Evolutionary conservation across 1,140 invertebrate species (phyloP), one percentile per base, ranked within the genome.

Genomic region (Teleopsis dalmanni): DNA sequence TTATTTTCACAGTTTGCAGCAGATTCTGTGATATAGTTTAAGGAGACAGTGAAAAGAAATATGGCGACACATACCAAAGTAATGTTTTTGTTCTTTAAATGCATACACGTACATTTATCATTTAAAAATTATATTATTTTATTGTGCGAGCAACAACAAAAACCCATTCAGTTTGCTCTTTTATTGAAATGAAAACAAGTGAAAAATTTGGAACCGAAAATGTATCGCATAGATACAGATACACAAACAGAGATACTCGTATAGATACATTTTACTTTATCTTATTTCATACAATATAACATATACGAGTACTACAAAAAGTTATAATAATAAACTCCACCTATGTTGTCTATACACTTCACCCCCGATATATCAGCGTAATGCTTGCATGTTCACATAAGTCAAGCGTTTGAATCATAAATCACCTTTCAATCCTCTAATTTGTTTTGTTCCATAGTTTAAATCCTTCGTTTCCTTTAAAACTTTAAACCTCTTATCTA

Each of bases 1-100:
- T 67, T 67, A 67, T 67, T 67, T 67, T 58, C 59, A 57, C 64
- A 59, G 60, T 62, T 66, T 67, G 64, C 58, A 59, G 64, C 65
- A 62, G 59, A 67, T 59, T 59, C 48, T 56, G 57, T 60, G 59
- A 60, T 60, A 60, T 62, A 63, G 64, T 57, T 57, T 51, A 64
- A 60, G 55, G 52, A 59, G 60, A 60, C 54, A 59, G 29, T 13
- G n/a, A 14, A 31, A 67, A 67, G 64, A 67, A 57, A 62, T 58
- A 67, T 62, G 64, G 62, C 64, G 64, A 55, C 64, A 54, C 51
- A 33, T 62, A 55, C 51, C 58, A 37, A 50, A 42, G 52, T 49
- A 29, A 13, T 54, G 54, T 13, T 29, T 9, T 31, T 34, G 26
- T 22, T 26, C 23, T 37, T 22, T 23, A 37, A 16, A n/a, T 26